A percentile compares a stretch with the other conserved stretches of the same genome.
Conservation (phyloP, 2,888 invertebrate species). For the Ochropleura leucogaster region DNA sequence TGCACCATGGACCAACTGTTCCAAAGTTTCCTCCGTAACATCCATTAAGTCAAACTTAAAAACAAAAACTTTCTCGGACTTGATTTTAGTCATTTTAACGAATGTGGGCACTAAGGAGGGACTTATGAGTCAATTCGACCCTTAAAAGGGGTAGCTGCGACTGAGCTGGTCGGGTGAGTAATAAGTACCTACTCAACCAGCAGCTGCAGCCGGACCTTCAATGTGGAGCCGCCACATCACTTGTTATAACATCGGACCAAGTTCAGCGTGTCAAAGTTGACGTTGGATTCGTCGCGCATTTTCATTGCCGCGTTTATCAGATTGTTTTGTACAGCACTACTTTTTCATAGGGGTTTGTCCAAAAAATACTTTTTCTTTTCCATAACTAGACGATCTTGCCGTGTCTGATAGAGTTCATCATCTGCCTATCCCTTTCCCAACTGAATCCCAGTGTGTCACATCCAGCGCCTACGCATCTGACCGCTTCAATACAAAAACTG, state of each 20-base stretch:
- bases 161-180: too few species aligned
- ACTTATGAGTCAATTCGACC: neutral
- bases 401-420: neutral
- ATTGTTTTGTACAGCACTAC: neutral
- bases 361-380: neutral
- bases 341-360: constrained; percentile 11
- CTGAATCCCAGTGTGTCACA: neutral
- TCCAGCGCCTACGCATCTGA: neutral
- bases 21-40: too few species aligned
- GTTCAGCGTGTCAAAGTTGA: constrained; percentile 44
- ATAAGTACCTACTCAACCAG: neutral
- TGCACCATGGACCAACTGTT: too few species aligned
- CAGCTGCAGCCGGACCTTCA: neutral
- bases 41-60: too few species aligned
- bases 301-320: constrained; percentile 22
- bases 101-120: neutral
- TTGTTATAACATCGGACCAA: constrained; percentile 33
- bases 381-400: neutral
- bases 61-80: too few species aligned
- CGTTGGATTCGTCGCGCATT: constrained; percentile 46
- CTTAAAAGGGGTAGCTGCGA: neutral
- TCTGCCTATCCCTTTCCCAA: neutral
- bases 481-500: neutral
- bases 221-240: constrained; percentile 13
- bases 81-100: too few species aligned